These are phyloP conservation scores for Acipenser oxyrinchus DNA, from an alignment of 2,797 vertebrate genomes.

Conservation along the genomic window DNA sequence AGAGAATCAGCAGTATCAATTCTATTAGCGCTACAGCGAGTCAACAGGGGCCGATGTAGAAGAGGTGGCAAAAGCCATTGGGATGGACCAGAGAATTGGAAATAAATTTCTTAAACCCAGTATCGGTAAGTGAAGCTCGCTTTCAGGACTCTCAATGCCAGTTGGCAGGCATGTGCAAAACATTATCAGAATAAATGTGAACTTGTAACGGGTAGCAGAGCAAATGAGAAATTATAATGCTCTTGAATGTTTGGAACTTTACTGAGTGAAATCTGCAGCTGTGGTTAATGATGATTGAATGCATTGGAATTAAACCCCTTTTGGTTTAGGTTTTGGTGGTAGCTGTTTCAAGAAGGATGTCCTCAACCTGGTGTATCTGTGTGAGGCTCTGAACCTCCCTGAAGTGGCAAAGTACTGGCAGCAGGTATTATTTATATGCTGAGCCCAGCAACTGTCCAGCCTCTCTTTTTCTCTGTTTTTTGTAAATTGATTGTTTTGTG, in stretches of 20 bases:
- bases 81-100: conserved; percentile 26
- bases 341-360: conserved; percentile 33
- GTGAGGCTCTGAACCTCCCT: conserved; percentile 26
- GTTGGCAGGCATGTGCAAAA: too few species aligned
- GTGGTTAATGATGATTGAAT: background rate
- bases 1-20: conserved; percentile 34
- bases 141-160: background rate
- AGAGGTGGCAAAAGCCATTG: conserved; percentile 21
- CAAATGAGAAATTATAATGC: too few species aligned
- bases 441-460: background rate
- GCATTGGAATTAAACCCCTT: background rate
- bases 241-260: too few species aligned
- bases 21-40: conserved; percentile 28
- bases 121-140: conserved; percentile 8
- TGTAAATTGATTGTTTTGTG: background rate
- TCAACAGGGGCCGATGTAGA: conserved; percentile 16
- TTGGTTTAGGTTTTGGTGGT: conserved; percentile 25
- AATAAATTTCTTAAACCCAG: conserved; percentile 26
- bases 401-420: conserved; percentile 35
- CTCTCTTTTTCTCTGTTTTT: background rate
- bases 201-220: too few species aligned
- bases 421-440: conserved; percentile 23
- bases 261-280: too few species aligned
- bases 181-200: too few species aligned
- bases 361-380: conserved; percentile 28